These are phyloP conservation scores for Rafetus swinhoei DNA, from an alignment of 2,113 vertebrate species.

Conservation along the genomic window DNA sequence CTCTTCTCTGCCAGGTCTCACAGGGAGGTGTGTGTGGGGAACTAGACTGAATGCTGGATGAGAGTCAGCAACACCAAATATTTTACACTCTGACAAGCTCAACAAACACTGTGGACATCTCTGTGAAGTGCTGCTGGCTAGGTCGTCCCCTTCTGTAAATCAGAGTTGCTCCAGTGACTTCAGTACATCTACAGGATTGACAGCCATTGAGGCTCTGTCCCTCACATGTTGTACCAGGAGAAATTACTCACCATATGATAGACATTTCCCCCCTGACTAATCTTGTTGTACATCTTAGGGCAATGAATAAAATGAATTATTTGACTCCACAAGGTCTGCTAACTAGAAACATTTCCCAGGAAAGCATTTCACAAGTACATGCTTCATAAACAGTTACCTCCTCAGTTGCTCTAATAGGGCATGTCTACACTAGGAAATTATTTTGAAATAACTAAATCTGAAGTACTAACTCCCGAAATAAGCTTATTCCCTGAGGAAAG, in stretches of 20 bases:
- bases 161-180: not conserved
- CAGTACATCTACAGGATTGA: not conserved
- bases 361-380: not conserved
- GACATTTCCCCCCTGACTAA: not conserved
- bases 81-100: not conserved
- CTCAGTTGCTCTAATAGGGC: not conserved
- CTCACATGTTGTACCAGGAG: not conserved
- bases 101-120: not conserved
- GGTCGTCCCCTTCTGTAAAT: not conserved
- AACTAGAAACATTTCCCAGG: not conserved
- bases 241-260: not conserved
- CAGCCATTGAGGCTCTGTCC: not conserved
- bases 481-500: too few relatives aligned
- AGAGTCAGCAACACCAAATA: not conserved
- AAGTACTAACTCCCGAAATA: too few relatives aligned
- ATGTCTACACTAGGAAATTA: too few relatives aligned
- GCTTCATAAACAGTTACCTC: not conserved
- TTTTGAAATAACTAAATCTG: too few relatives aligned
- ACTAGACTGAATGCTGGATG: not conserved
- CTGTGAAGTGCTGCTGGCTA: not conserved
- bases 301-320: not conserved
- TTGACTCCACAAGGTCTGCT: not conserved
- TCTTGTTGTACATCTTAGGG: not conserved
- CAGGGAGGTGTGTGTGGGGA: not conserved
- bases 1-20: not conserved